Percentiles rank a stretch among this genome's conserved stretches.
phyloP scores from a whole-genome alignment of 2,888 invertebrate genomes.

The Ophraella communa region DNA sequence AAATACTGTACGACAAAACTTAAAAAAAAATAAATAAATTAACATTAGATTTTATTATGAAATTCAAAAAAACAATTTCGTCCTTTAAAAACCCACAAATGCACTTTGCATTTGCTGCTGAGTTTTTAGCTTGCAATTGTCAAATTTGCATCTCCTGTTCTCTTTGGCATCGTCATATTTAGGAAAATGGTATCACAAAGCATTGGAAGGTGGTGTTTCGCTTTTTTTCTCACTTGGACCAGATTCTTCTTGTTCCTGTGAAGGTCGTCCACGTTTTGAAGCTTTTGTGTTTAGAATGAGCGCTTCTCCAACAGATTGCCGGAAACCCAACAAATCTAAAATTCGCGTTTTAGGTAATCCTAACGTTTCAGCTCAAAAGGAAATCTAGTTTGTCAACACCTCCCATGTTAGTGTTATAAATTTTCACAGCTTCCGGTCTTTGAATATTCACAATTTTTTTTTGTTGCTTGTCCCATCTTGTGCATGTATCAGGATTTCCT shows the following conservation, averaged over 20 bases:
- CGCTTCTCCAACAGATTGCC: too few species aligned
- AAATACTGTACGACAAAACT: too few species aligned
- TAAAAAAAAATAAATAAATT: too few species aligned
- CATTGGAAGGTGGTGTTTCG: constrained; percentile 5
- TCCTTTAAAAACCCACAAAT: too few species aligned
- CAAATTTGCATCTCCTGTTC: constrained; percentile 12
- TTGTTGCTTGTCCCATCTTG: background rate
- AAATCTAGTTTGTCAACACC: too few species aligned
- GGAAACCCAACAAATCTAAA: too few species aligned
- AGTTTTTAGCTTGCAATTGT: constrained; percentile 10
- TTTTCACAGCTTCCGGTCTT: background rate
- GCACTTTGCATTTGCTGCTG: background rate
- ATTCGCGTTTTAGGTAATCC: too few species aligned
- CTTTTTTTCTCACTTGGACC: background rate
- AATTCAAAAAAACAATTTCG: too few species aligned
- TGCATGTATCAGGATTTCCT: background rate
- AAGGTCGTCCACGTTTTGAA: too few species aligned
- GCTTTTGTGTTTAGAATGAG: too few species aligned
- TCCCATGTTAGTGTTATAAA: background rate
- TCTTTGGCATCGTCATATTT: constrained; percentile 2
- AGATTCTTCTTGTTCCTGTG: too few species aligned
- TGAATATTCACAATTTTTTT: background rate
- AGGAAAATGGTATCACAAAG: constrained; percentile 6
- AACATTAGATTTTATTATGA: too few species aligned
- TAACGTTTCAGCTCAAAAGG: background rate